Evolutionary conservation across 2,888 invertebrate species (phyloP).

Genomic region (Eugnorisma glareosa): DNA sequence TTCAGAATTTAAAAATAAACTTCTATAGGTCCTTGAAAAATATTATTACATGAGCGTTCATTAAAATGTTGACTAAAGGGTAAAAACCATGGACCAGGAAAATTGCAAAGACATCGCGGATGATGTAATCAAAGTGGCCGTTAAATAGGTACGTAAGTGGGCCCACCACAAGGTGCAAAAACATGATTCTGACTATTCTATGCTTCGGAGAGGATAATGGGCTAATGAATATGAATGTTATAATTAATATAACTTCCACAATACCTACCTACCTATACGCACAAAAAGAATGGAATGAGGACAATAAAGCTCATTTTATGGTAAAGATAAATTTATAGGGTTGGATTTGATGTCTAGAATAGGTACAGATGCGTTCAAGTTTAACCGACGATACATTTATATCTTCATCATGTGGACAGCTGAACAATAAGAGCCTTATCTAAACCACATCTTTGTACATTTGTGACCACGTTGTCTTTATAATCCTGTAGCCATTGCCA

Average conservation of each 20-base stretch:
- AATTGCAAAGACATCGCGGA: conserved; percentile 8
- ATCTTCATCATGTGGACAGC: neutral
- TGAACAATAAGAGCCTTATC: neutral
- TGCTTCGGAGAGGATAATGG: neutral
- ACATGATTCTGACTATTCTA: conserved; percentile 1
- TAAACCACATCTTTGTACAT: neutral
- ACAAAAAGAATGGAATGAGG: neutral
- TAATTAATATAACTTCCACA: too few species aligned
- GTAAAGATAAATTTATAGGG: neutral
- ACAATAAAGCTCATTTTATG: neutral
- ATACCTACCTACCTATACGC: neutral
- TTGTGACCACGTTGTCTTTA: neutral
- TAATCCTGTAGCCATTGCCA: neutral
- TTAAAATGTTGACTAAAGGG: neutral
- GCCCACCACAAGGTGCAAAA: neutral
- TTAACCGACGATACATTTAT: neutral
- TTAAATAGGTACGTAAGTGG: conserved; percentile 1
- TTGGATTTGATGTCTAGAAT: neutral
- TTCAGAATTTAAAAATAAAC: too few species aligned
- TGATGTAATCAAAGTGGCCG: conserved; percentile 23
- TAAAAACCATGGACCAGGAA: neutral
- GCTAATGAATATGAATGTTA: neutral
- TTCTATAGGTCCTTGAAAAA: too few species aligned
- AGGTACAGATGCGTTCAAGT: neutral
- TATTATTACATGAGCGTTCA: neutral